Base-by-base conservation (phyloP, 2,113 vertebrate species). In the Ophiodon elongatus region DNA sequence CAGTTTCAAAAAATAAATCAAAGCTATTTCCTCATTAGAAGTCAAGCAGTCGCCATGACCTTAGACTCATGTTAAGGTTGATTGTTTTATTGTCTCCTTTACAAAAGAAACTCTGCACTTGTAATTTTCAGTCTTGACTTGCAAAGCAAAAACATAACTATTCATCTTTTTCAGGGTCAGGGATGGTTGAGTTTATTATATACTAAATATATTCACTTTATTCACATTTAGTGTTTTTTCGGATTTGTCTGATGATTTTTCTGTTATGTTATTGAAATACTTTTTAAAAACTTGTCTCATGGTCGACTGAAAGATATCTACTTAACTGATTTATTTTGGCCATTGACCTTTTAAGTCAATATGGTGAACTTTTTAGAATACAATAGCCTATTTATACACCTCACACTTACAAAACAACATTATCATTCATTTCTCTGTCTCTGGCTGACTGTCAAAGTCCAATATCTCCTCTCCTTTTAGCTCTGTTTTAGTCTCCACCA, bases 1-100 rank as follows among this genome's bases (percentile, higher is more conserved):
- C 13, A 13, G 35, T 82, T 76, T 65, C 5, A 79, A 82, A 59
- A 25, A 27, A 47, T 63, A 63, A 50, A 73, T 45, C 29, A 47
- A 77, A 82, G 13, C 11, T 73, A 27, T 60, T 73, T 76, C 71
- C 41, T 41, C 14, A 56, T 63, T 31, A 78, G 35, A 82, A 15
- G 14, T 37, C 6, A 0, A 65, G n/a, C 31, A 59, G 21, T 74
- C n/a, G 68, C 35, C 63, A 50, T 82, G 62, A 89, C 73, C 70
- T 63, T 50, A 3, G 35, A 60, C 11, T 66, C 41, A n/a, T 47
- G 31, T 80, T 54, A 43, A 76, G 17, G 25, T 37, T 57, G 57
- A 45, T 66, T 81, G 33, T 76, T 69, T 54, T 35, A n/a, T 70
- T 52, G 68, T 70, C 33, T 37, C 23, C n/a, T 57, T 33, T 57